Percentiles rank a stretch among this genome's conserved stretches.
Conservation (phyloP, 1,140 invertebrate genomes). For the Parasteatoda tepidariorum region DNA sequence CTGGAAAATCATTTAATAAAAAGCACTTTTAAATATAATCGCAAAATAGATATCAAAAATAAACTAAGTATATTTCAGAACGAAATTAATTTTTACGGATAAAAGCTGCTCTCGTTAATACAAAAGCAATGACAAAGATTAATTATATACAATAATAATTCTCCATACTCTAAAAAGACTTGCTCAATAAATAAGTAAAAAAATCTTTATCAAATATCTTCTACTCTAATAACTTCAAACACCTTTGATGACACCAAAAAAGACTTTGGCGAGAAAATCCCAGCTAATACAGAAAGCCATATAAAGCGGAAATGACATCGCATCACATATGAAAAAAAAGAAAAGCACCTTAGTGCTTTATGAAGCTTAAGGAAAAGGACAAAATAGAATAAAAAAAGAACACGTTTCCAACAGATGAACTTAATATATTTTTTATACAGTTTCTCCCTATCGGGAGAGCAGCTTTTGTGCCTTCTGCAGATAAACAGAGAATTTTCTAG, state of each 20-base stretch:
- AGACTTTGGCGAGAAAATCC: neutral
- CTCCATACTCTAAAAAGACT: neutral
- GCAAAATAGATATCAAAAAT: too few relatives aligned
- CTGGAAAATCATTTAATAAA: too few relatives aligned
- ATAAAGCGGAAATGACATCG: slow-evolving; percentile 33
- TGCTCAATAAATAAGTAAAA: too few relatives aligned
- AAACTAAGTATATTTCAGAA: too few relatives aligned
- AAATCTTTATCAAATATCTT: slow-evolving; percentile 30
- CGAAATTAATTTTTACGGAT: too few relatives aligned
- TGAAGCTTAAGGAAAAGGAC: slow-evolving; percentile 19
- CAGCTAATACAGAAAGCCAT: slow-evolving; percentile 28
- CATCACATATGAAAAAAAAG: slow-evolving; percentile 26
- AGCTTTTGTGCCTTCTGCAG: slow-evolving; percentile 32
- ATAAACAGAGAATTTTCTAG: slow-evolving; percentile 33
- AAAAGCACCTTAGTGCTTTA: slow-evolving; percentile 24
- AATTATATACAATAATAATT: neutral
- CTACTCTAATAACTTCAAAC: slow-evolving; percentile 22
- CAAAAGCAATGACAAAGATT: neutral
- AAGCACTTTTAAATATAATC: too few relatives aligned
- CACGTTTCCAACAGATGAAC: slow-evolving; percentile 34
- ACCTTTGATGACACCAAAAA: slow-evolving; percentile 11
- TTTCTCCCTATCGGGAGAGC: slow-evolving; percentile 15
- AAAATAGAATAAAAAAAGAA: slow-evolving; percentile 11
- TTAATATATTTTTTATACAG: slow-evolving; percentile 50
- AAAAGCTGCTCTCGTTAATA: too few relatives aligned